A percentile compares a stretch with the other conserved stretches of the same genome.
These are phyloP conservation scores for Laupala kohalensis DNA, from an alignment of 1,140 invertebrate genomes.

Conservation along the genomic window DNA sequence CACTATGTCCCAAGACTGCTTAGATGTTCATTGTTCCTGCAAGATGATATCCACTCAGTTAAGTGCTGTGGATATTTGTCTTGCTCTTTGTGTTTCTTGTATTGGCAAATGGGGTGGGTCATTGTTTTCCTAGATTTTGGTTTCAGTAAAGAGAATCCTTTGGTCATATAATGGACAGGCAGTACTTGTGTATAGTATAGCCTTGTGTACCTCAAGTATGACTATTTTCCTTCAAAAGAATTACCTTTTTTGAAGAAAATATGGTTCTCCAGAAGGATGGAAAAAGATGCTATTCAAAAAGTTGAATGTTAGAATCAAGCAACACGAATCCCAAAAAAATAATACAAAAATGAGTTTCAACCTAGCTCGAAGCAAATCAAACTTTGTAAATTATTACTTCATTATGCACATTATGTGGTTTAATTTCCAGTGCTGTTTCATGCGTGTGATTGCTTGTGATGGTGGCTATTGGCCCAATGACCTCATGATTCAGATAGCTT, in stretches of 20 bases:
- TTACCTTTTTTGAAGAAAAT: slow-evolving; percentile 1
- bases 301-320: neutral
- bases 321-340: neutral
- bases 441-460: slow-evolving; percentile 10
- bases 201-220: neutral
- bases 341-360: neutral
- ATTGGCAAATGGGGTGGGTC: slow-evolving; percentile 12
- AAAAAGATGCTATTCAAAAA: neutral
- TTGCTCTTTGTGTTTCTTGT: slow-evolving; percentile 14
- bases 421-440: slow-evolving; percentile 16
- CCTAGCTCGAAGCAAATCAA: neutral
- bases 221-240: slow-evolving; percentile 11
- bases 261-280: neutral
- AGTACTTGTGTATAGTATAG: neutral
- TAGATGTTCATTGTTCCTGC: slow-evolving; percentile 15
- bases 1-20: slow-evolving; percentile 12
- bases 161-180: neutral
- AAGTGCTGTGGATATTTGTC: slow-evolving; percentile 11
- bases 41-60: slow-evolving; percentile 9
- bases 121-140: slow-evolving; percentile 12
- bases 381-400: slow-evolving; percentile 13
- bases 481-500: slow-evolving; percentile 14
- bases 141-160: slow-evolving; percentile 9
- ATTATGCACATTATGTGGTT: slow-evolving; percentile 14
- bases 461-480: neutral